phyloP scores from a whole-genome alignment of 2,797 vertebrate genomes.

The Acrocephalus scirpaceus region DNA sequence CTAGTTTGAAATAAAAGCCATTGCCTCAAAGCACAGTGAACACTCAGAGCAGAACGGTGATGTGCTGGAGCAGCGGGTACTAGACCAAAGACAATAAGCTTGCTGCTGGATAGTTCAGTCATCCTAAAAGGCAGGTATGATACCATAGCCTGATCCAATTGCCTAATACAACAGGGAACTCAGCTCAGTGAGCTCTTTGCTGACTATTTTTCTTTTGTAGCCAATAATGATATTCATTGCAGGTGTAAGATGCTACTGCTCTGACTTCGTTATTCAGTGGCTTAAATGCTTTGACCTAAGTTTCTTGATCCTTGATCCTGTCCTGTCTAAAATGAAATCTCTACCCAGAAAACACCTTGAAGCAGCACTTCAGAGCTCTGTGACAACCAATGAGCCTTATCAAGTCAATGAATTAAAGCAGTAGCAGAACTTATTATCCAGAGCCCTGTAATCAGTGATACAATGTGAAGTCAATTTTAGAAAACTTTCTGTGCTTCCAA shows the following conservation, averaged over 20 bases:
- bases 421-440: neutral
- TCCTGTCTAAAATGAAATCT: constrained; percentile 16
- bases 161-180: neutral
- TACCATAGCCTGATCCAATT: neutral
- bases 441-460: neutral
- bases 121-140: neutral
- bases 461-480: neutral
- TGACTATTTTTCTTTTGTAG: neutral
- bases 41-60: neutral
- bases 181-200: neutral
- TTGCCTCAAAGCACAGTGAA: neutral
- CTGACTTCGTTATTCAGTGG: neutral
- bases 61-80: neutral
- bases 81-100: neutral
- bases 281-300: neutral
- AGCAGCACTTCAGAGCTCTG: neutral
- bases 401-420: neutral
- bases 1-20: neutral
- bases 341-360: neutral
- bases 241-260: neutral
- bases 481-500: neutral
- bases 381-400: neutral
- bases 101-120: neutral
- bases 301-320: neutral
- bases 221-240: neutral